phyloP scores from a whole-genome alignment of 2,113 vertebrate genomes.

The Pseudopodoces humilis region DNA sequence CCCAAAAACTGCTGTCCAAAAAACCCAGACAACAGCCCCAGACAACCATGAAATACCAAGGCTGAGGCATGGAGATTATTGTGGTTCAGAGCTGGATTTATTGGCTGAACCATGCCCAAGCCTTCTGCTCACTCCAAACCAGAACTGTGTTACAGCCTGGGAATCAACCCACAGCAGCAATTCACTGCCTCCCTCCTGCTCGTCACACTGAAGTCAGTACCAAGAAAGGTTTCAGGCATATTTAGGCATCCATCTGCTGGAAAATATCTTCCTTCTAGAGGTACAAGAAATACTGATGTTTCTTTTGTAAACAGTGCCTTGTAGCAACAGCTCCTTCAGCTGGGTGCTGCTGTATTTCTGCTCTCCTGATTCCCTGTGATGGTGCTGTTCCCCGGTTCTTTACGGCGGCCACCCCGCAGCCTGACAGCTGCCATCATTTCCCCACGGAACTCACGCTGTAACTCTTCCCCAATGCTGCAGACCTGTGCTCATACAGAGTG shows the following conservation, averaged over 20 bases:
- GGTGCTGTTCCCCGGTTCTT: background rate
- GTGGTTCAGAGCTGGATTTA: background rate
- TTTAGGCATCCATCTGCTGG: background rate
- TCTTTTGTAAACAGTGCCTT: background rate
- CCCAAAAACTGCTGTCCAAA: background rate
- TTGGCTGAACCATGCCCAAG: background rate
- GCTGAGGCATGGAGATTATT: background rate
- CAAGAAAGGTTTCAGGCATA: background rate
- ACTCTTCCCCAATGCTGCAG: background rate
- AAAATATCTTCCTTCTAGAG: background rate
- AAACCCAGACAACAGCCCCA: background rate
- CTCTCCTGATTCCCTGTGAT: background rate
- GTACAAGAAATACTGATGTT: background rate
- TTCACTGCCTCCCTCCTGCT: accelerated
- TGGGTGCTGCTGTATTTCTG: background rate
- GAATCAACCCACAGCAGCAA: background rate
- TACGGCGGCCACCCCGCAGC: background rate
- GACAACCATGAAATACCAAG: background rate
- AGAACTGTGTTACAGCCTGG: background rate
- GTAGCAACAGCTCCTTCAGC: background rate
- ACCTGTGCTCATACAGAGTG: background rate
- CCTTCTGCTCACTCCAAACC: background rate
- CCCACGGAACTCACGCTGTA: background rate
- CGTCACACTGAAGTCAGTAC: background rate
- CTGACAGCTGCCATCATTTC: conserved; percentile 22